A percentile compares a stretch with the other conserved stretches of the same genome.
phyloP scores from a whole-genome alignment of 2,113 vertebrate genomes.

The Larimichthys crocea region DNA sequence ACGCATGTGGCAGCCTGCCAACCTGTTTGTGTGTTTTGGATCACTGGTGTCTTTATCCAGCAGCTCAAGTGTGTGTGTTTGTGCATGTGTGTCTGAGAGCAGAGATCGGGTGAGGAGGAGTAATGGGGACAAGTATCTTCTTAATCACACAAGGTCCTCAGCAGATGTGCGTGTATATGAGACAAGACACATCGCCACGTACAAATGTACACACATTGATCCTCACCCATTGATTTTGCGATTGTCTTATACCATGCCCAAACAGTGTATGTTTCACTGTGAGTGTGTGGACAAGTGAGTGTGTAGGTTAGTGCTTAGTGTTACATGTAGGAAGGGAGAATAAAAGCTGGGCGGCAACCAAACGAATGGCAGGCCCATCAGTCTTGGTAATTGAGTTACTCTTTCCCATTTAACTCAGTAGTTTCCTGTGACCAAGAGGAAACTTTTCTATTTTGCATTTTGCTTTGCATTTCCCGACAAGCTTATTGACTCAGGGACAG shows the following conservation, averaged over 20 bases:
- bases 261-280: constrained; percentile 21
- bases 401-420: constrained; percentile 41
- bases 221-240: constrained; percentile 50
- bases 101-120: constrained; percentile 31
- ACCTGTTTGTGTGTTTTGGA: constrained; percentile 73
- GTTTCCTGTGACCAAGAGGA: constrained; percentile 48
- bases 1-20: constrained; percentile 72
- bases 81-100: constrained; percentile 10
- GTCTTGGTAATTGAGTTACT: constrained; percentile 70
- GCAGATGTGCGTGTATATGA: neutral
- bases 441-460: constrained; percentile 66
- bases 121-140: constrained; percentile 32
- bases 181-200: constrained; percentile 20
- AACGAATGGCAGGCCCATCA: constrained; percentile 45
- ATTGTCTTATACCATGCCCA: constrained; percentile 16
- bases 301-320: constrained; percentile 7
- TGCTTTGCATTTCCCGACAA: constrained; percentile 46
- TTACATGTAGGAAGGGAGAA: constrained; percentile 1
- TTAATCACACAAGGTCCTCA: constrained; percentile 49
- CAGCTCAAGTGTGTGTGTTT: constrained; percentile 16
- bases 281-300: constrained; percentile 8
- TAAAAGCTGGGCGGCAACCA: constrained; percentile 3
- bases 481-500: constrained; percentile 30
- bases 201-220: constrained; percentile 59
- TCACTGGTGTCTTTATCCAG: constrained; percentile 77